Evolutionary conservation across 2,797 vertebrate genomes (phyloP), one percentile per base, ranked within the genome.

Genomic region (Oceanodroma leucorhoa): DNA sequence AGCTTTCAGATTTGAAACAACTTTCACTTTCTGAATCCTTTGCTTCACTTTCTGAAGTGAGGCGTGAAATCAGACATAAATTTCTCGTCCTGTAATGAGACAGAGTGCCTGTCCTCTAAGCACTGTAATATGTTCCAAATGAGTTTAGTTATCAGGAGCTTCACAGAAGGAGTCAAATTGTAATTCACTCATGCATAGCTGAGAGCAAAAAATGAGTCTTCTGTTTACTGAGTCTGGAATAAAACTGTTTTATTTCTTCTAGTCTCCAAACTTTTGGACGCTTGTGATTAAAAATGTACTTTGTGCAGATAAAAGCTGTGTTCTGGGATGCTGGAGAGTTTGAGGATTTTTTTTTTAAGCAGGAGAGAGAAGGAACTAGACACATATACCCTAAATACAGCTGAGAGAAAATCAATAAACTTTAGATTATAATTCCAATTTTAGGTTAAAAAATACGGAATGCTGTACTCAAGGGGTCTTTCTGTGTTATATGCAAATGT

Each of bases 41-140:
- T n/a, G n/a, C 73, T 87, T 93, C 57, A 18, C 62, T 83, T 88
- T 90, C 80, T 89, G 66, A 96, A 94, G 71, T 62, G 55, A 93
- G 45, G 78, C 86, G 64, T 92, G 72, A 95, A 91, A 88, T 94
- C 26, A 22, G 54, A 79, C 76, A 53, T 93, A 53, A 80, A 82
- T 90, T 83, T 94, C 36, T 75, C 48, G 55, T 85, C 72, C 69
- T 88, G 66, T 95, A 91, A 77, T 58, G 88, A 89, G 82, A 61
- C 67, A 48, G 61, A 81, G 23, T 61, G 41, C 38, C 87, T 95
- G 45, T 94, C 77, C 61, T 93, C 61, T 81, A 65, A 93, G 64
- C 75, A 32, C 70, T 84, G 51, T 76, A 82, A 10, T 81, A 57
- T 32, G 61, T 81, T 83, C 50, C 1, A 1, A 90, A 92, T 75